Base-by-base conservation (phyloP, 2,888 invertebrate genomes). In the Lepidocyrtoides sp. region DNA sequence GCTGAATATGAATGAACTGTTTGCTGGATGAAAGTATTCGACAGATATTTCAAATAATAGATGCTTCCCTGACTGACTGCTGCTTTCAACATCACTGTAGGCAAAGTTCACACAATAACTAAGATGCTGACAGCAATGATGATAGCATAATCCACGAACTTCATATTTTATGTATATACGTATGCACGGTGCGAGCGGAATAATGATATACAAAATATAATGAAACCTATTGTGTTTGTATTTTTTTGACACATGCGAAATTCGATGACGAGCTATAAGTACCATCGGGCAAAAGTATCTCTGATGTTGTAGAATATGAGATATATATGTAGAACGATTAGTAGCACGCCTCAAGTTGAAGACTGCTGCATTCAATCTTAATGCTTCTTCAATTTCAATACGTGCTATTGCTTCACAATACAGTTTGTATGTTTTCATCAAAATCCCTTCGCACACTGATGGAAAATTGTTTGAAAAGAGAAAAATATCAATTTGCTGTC, bases 401-500 rank as follows among this genome's bases (percentile, higher is more conserved):
- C 32, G 2, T 14, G n/a, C 32, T 60, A 26, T 23, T 23, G 17
- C 57, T 51, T 57, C 10, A 17, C 23, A 51, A 51, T 3, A n/a
- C 10, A 26, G 0, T n/a, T 17, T 0, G 14, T 23, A 20, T 10
- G 4, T 26, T 29, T 66, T 66, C n/a, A n/a, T 66, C 29, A 7
- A 66, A 66, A 29, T 14, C 8, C 57, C 29, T n/a, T 29, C 17
- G 32, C 29, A 29, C 2, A 63, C 63, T 2, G 12, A 54, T 12
- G 0, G 66, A 32, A 32, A 32, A 32, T 32, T 32, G 1, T 66
- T 57, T 3, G 2, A 48, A 57, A 57, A 17, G 48, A n/a, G 57
- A 66, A 32, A 32, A 66, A 66, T 66, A 29, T 57, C 57, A 57
- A 57, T 57, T 57, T 57, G 20, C 57, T 57, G 57, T 57, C 57